phyloP scores from a whole-genome alignment of 2,797 vertebrate genomes.

The Apogon hyalosoma region DNA sequence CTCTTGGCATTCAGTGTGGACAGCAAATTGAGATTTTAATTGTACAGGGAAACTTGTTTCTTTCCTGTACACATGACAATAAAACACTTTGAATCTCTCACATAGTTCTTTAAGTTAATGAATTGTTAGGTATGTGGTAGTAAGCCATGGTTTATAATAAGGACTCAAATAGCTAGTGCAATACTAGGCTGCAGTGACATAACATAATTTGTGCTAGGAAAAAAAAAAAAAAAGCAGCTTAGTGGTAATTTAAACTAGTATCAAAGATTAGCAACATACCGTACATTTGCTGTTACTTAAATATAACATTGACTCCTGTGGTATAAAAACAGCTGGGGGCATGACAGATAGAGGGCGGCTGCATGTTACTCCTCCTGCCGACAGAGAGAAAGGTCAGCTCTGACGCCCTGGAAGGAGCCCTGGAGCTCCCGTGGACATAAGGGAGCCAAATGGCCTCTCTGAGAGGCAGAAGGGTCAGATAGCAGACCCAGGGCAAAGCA shows the following conservation, averaged over 20 bases:
- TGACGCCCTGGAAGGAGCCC: constrained; percentile 56
- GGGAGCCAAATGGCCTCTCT: constrained; percentile 46
- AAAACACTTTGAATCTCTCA: constrained; percentile 7
- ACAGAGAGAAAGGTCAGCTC: constrained; percentile 66
- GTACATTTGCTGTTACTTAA: constrained; percentile 51
- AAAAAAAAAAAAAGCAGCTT: constrained; percentile 50
- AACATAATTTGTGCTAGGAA: constrained; percentile 46
- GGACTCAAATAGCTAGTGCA: constrained; percentile 52
- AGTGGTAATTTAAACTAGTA: constrained; percentile 30
- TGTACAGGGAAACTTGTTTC: no score
- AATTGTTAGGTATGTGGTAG: constrained; percentile 37
- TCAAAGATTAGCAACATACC: constrained; percentile 38
- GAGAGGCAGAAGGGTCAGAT: constrained; percentile 40
- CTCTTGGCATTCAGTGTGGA: no score
- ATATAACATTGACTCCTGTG: constrained; percentile 41
- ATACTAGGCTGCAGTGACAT: constrained; percentile 50
- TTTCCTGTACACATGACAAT: no score
- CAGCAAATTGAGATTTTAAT: no score
- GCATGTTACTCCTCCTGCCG: constrained; percentile 49
- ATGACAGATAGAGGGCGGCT: constrained; percentile 55
- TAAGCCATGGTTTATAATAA: constrained; percentile 52
- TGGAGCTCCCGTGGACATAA: constrained; percentile 48
- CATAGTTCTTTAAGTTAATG: constrained; percentile 55
- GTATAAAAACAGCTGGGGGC: constrained; percentile 50
- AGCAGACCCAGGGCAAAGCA: constrained; percentile 23